Conservation (phyloP, 2,797 vertebrate species). For the Poeciliopsis turneri region DNA sequence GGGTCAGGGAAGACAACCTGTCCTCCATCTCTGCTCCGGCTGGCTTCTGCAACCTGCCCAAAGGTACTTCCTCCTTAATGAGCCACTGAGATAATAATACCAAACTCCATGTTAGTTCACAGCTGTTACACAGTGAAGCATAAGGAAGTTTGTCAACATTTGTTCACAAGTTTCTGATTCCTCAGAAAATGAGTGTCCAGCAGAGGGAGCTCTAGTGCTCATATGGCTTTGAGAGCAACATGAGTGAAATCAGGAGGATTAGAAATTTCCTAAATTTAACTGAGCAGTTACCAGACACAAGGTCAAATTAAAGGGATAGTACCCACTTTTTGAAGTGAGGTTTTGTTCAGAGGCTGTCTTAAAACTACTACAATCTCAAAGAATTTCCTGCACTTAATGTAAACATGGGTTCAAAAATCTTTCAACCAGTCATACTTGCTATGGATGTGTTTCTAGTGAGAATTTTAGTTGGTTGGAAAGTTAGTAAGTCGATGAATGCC, state of each 20-base stretch:
- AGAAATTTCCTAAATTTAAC: not conserved
- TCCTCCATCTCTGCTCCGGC: conserved; percentile 84
- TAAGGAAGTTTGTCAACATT: not conserved
- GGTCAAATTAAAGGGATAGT: conserved; percentile 2
- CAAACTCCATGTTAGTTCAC: not conserved
- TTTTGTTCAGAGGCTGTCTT: not conserved
- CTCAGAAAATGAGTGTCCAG: not conserved
- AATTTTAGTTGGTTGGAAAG: too few relatives aligned
- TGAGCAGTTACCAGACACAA: not conserved
- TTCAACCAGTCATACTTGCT: not conserved
- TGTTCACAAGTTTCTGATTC: not conserved
- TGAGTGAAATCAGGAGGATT: not conserved
- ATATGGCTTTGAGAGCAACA: not conserved
- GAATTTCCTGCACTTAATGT: not conserved
- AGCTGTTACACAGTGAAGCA: not conserved
- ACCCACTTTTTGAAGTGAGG: not conserved
- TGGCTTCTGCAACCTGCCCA: conserved; percentile 82
- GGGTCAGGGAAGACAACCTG: conserved; percentile 80
- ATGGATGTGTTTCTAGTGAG: not conserved
- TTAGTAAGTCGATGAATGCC: too few relatives aligned
- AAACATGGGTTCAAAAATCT: not conserved
- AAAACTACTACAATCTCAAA: not conserved
- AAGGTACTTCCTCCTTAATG: conserved; percentile 78
- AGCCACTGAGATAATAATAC: not conserved
- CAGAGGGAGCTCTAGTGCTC: not conserved